A percentile compares a stretch with the other conserved stretches of the same genome.
phyloP scores from a whole-genome alignment of 2,888 invertebrate species.

The Ischnus inquisitorius region DNA sequence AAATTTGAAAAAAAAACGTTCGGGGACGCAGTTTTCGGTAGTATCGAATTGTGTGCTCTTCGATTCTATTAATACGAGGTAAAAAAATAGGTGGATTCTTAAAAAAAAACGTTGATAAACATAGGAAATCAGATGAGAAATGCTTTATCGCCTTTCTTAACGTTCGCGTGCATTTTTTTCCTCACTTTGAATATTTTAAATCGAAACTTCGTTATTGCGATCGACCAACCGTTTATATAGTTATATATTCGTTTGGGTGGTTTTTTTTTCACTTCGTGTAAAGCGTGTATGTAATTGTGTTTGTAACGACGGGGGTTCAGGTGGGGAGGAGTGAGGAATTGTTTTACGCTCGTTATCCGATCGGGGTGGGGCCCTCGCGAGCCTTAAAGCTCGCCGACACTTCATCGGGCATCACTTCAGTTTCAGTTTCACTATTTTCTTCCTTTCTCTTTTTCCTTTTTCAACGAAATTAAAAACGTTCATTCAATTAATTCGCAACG shows the following conservation, averaged over 20 bases:
- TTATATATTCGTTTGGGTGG: no score
- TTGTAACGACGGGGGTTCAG: slow-evolving; percentile 8
- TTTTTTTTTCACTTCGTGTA: slow-evolving; percentile 6
- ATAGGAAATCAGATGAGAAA: slow-evolving; percentile 13
- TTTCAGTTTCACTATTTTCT: background rate
- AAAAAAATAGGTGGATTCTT: slow-evolving; percentile 46
- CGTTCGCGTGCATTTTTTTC: background rate
- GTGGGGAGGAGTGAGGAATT: slow-evolving; percentile 15
- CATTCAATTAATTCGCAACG: slow-evolving; percentile 70
- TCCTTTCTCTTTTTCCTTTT: slow-evolving; percentile 30
- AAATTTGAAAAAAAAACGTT: no score
- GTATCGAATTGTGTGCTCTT: slow-evolving; percentile 1
- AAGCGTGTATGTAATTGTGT: slow-evolving; percentile 22
- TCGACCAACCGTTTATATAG: no score
- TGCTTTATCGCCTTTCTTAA: background rate
- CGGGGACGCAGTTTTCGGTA: no score
- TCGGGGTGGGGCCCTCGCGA: slow-evolving; percentile 29
- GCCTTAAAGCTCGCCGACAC: background rate
- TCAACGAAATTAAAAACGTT: slow-evolving; percentile 27
- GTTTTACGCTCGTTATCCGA: slow-evolving; percentile 49
- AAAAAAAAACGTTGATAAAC: slow-evolving; percentile 25
- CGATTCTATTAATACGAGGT: slow-evolving; percentile 49
- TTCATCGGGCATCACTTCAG: slow-evolving; percentile 4
- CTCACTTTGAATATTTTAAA: background rate
- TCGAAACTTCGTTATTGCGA: slow-evolving; percentile 30